A percentile compares a stretch with the other conserved stretches of the same genome.
Conservation (phyloP, 2,888 invertebrate species). For the Drosophila gaucha region DNA sequence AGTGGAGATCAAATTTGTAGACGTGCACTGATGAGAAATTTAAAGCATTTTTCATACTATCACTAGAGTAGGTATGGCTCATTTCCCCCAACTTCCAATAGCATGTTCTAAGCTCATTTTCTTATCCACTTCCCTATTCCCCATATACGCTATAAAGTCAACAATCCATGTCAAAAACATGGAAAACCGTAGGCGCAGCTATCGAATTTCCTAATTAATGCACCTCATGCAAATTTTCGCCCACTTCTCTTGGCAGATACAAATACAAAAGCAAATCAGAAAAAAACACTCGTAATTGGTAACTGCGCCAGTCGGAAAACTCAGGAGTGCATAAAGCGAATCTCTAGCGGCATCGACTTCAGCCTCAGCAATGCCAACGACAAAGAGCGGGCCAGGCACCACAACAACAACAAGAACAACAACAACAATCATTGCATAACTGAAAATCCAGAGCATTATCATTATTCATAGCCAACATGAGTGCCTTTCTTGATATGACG, state of each 20-base stretch:
- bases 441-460: constrained; percentile 20
- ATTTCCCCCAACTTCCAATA: constrained; percentile 14
- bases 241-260: constrained; percentile 51
- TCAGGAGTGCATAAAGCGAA: constrained; percentile 62
- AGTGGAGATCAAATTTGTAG: constrained; percentile 4
- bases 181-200: constrained; percentile 27
- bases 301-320: constrained; percentile 53
- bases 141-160: constrained; percentile 38
- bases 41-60: background rate
- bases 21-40: background rate
- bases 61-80: background rate
- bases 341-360: constrained; percentile 19
- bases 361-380: constrained; percentile 15
- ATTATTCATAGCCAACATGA: constrained; percentile 29
- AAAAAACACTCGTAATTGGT: constrained; percentile 50
- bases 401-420: constrained; percentile 9
- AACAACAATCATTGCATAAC: constrained; percentile 62
- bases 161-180: constrained; percentile 58
- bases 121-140: constrained; percentile 8
- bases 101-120: constrained; percentile 25
- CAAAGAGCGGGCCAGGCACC: constrained; percentile 19
- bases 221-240: constrained; percentile 71
- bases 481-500: constrained; percentile 59
- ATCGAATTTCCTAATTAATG: constrained; percentile 66
- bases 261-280: constrained; percentile 3